Percentiles rank a stretch among this genome's conserved stretches.
These are phyloP conservation scores for Belonocnema kinseyi DNA, from an alignment of 1,140 invertebrate genomes.

Conservation along the genomic window DNA sequence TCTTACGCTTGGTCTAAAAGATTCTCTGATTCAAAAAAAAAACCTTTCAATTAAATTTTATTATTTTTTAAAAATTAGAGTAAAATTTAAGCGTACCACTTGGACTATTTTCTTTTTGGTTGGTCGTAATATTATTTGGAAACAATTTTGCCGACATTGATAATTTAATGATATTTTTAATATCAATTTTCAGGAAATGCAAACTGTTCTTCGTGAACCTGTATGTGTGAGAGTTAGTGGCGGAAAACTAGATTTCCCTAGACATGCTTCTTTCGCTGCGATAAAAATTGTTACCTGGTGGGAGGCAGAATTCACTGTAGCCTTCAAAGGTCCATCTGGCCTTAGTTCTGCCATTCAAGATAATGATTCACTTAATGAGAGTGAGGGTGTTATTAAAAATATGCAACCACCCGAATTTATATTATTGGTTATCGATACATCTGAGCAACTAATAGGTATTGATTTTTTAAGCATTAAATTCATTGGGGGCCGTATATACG, in stretches of 20 bases:
- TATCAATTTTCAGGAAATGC: slow-evolving; percentile 77
- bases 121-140: no score
- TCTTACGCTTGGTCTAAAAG: no score
- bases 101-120: no score
- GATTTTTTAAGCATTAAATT: slow-evolving; percentile 1
- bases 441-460: slow-evolving; percentile 78
- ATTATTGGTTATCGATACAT: slow-evolving; percentile 81
- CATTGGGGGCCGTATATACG: no score
- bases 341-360: slow-evolving; percentile 59
- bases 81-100: no score
- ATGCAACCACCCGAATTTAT: slow-evolving; percentile 85
- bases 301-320: slow-evolving; percentile 82
- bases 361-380: background rate
- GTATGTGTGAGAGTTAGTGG: slow-evolving; percentile 84
- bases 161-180: background rate
- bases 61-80: no score
- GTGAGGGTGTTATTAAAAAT: slow-evolving; percentile 77
- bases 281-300: slow-evolving; percentile 88
- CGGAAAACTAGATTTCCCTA: slow-evolving; percentile 85
- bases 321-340: slow-evolving; percentile 76
- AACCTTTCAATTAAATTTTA: no score
- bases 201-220: slow-evolving; percentile 84
- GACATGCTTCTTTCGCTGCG: slow-evolving; percentile 86
- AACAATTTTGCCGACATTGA: no score
- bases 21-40: no score